These are phyloP conservation scores for Poeciliopsis turneri DNA, from an alignment of 2,797 vertebrate genomes.

Conservation along the genomic window DNA sequence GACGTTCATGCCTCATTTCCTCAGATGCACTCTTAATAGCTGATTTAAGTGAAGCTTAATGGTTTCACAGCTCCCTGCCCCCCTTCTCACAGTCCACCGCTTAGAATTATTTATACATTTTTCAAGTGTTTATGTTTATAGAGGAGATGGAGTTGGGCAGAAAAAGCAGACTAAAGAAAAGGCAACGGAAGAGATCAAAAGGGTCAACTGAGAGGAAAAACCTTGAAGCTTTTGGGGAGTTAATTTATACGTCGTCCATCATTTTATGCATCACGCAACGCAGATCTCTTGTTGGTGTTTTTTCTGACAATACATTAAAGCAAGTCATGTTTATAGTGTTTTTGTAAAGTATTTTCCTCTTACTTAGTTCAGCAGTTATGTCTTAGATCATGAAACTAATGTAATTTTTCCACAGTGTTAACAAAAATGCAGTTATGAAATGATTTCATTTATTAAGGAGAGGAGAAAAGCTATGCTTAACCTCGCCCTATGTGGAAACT, in stretches of 20 bases:
- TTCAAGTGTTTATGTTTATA: slow-evolving; percentile 55
- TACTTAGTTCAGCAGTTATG: neutral
- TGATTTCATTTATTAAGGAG: neutral
- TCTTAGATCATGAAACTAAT: neutral
- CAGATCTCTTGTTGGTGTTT: slow-evolving; percentile 55
- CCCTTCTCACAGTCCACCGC: slow-evolving; percentile 24
- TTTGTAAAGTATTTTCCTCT: neutral
- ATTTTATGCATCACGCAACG: slow-evolving; percentile 58
- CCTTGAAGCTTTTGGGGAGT: slow-evolving; percentile 10
- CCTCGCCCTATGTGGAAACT: neutral
- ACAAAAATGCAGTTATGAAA: neutral
- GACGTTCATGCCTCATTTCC: slow-evolving; percentile 40
- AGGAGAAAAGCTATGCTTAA: neutral
- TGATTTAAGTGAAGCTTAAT: slow-evolving; percentile 53
- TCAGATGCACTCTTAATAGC: slow-evolving; percentile 32
- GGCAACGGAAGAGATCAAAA: slow-evolving; percentile 17
- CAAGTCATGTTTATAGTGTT: slow-evolving; percentile 59
- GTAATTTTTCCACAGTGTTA: neutral
- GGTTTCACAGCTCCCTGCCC: slow-evolving; percentile 39
- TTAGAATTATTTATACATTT: slow-evolving; percentile 55
- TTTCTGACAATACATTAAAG: slow-evolving; percentile 68
- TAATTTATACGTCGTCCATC: slow-evolving; percentile 46
- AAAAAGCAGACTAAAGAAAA: slow-evolving; percentile 34
- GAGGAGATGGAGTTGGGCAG: slow-evolving; percentile 59
- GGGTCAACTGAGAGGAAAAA: slow-evolving; percentile 21